Evolutionary conservation across 2,797 vertebrate genomes (phyloP).

Genomic region (Peromyscus nudipes): DNA sequence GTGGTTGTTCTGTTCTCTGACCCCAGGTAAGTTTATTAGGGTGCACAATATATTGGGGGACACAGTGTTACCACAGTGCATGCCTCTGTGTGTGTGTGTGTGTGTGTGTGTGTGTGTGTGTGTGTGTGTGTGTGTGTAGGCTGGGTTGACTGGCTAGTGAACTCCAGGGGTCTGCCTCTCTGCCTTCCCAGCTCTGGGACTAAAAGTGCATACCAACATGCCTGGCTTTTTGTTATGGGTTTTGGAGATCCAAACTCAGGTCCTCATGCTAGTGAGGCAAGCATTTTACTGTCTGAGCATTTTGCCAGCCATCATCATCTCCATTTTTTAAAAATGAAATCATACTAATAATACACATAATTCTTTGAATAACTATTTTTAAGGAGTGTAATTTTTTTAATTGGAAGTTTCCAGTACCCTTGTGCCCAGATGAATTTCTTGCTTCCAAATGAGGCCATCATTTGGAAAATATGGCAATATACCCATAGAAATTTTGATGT

Average conservation of each 20-base stretch:
- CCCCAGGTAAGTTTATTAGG: no score
- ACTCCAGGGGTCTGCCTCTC: background rate
- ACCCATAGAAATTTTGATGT: background rate
- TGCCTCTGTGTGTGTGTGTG: background rate
- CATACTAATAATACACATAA: background rate
- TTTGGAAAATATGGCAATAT: background rate
- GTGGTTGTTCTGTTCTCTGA: no score
- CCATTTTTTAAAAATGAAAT: background rate
- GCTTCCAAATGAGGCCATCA: background rate
- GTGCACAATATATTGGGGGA: no score
- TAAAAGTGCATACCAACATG: no score
- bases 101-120: background rate
- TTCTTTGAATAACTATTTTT: background rate
- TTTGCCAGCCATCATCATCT: background rate
- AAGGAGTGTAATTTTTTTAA: background rate
- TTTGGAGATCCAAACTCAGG: background rate
- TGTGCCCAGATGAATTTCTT: background rate
- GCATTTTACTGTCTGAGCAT: background rate
- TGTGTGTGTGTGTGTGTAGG: background rate
- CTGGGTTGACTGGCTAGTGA: background rate
- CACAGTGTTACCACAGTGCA: no score
- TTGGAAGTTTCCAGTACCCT: background rate
- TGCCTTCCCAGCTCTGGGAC: background rate
- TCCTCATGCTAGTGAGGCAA: background rate
- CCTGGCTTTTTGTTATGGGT: background rate